A percentile compares a stretch with the other conserved stretches of the same genome.
Conservation (phyloP, 1,140 invertebrate species). For the Bombyx mori region DNA sequence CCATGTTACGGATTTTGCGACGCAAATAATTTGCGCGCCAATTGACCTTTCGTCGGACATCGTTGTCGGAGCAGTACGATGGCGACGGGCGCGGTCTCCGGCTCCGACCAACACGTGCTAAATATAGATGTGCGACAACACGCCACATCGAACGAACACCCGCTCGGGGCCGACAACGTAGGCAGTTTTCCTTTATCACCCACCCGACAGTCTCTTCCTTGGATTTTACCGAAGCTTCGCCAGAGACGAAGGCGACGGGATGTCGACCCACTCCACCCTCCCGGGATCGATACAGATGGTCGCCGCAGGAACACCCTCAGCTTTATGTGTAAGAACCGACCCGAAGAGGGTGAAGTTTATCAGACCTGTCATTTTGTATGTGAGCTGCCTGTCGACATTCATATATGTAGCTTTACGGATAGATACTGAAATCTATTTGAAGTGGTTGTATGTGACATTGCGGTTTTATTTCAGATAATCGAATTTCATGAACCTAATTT, state of each 20-base stretch:
- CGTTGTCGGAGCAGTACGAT: constrained; percentile 41
- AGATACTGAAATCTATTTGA: too few relatives aligned
- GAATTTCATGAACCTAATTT: too few relatives aligned
- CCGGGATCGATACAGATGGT: constrained; percentile 65
- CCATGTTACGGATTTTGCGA: constrained; percentile 59
- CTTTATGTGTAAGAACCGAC: constrained; percentile 23
- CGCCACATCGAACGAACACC: constrained; percentile 43
- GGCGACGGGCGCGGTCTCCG: constrained; percentile 47
- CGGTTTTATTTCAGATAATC: too few relatives aligned
- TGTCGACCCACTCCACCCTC: constrained; percentile 57
- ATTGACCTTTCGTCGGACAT: constrained; percentile 68
- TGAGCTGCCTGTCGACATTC: too few relatives aligned
- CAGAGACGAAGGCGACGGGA: constrained; percentile 47
- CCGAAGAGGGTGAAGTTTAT: constrained; percentile 19
- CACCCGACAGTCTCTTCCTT: constrained; percentile 57
- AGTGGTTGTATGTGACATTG: too few relatives aligned
- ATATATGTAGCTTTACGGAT: too few relatives aligned
- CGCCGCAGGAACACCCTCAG: constrained; percentile 47
- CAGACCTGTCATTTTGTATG: constrained; percentile 10
- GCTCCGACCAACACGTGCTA: constrained; percentile 57
- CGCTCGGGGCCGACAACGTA: constrained; percentile 60
- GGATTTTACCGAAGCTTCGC: constrained; percentile 55
- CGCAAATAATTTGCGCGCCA: constrained; percentile 70
- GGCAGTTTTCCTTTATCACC: constrained; percentile 65
- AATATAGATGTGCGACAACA: constrained; percentile 64